These are phyloP conservation scores for Ferdinandea cuprea DNA, from an alignment of 2,888 invertebrate genomes.

Conservation along the genomic window DNA sequence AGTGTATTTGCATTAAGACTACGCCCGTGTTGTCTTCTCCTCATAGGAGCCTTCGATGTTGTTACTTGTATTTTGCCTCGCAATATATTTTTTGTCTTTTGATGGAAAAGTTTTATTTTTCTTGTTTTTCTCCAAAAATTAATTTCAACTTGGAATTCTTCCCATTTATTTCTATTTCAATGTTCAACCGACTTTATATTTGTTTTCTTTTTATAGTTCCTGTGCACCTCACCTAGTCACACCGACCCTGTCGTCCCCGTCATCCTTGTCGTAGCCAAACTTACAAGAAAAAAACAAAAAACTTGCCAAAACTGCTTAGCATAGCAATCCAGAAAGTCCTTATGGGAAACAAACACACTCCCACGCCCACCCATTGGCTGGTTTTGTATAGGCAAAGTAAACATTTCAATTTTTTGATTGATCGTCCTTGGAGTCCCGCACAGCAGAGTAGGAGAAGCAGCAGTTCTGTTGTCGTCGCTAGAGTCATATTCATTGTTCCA, in stretches of 20 bases:
- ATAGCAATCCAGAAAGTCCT: conserved; percentile 20
- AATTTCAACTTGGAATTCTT: conserved; percentile 70
- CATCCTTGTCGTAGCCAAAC: conserved; percentile 23
- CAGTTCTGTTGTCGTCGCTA: conserved; percentile 36
- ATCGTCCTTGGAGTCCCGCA: conserved; percentile 42
- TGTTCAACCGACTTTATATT: not conserved
- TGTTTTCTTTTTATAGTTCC: not conserved
- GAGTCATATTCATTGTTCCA: conserved; percentile 41
- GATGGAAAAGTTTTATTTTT: conserved; percentile 56
- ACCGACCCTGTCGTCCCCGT: not conserved
- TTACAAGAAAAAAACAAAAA: conserved; percentile 19
- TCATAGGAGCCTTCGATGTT: conserved; percentile 16
- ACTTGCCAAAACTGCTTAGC: conserved; percentile 58
- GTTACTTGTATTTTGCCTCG: conserved; percentile 25
- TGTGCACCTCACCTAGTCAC: conserved; percentile 28
- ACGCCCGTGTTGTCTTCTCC: not conserved
- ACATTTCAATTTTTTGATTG: conserved; percentile 72
- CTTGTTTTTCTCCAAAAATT: conserved; percentile 55
- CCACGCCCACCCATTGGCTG: not conserved
- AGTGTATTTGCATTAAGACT: conserved; percentile 10
- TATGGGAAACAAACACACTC: conserved; percentile 11
- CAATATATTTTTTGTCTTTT: conserved; percentile 49
- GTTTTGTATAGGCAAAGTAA: conserved; percentile 33
- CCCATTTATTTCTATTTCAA: conserved; percentile 34
- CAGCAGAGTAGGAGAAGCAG: conserved; percentile 16